Percentiles rank a stretch among this genome's conserved stretches.
Evolutionary conservation across 2,113 vertebrate species (phyloP).

Genomic region (Arizona elegans): DNA sequence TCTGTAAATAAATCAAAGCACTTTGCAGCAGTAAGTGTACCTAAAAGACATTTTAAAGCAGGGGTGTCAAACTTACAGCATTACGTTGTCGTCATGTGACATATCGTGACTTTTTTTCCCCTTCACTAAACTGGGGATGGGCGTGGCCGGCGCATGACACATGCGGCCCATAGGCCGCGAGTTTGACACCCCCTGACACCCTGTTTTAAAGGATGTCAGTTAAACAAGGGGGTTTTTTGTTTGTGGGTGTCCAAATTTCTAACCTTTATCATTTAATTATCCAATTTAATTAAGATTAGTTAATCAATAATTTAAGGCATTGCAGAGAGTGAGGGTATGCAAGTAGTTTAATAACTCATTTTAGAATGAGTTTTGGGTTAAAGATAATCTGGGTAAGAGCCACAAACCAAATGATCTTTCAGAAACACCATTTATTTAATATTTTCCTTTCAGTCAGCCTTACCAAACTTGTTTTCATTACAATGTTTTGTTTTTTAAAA

Average conservation of each 20-base stretch:
- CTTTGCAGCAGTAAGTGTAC: background rate
- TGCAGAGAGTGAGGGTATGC: background rate
- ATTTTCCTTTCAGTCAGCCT: conserved; percentile 25
- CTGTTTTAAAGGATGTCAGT: background rate
- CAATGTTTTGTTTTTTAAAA: background rate
- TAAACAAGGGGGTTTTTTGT: background rate
- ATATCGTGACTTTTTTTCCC: too few relatives aligned
- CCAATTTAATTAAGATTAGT: background rate
- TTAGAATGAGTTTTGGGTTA: background rate
- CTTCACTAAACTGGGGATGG: too few relatives aligned
- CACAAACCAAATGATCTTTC: background rate
- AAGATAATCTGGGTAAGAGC: background rate
- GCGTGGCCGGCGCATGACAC: too few relatives aligned
- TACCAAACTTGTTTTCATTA: background rate
- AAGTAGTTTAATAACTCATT: conserved; percentile 2
- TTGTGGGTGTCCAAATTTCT: background rate
- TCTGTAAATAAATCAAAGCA: conserved; percentile 8
- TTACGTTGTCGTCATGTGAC: too few relatives aligned
- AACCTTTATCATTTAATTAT: background rate
- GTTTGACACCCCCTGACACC: background rate
- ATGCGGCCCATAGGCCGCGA: too few relatives aligned
- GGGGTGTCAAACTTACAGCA: too few relatives aligned
- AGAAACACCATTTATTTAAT: background rate
- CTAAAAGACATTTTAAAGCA: conserved; percentile 1
- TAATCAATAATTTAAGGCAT: background rate